Evolutionary conservation across 1,140 invertebrate species (phyloP).

Genomic region (Drosophila ficusphila): DNA sequence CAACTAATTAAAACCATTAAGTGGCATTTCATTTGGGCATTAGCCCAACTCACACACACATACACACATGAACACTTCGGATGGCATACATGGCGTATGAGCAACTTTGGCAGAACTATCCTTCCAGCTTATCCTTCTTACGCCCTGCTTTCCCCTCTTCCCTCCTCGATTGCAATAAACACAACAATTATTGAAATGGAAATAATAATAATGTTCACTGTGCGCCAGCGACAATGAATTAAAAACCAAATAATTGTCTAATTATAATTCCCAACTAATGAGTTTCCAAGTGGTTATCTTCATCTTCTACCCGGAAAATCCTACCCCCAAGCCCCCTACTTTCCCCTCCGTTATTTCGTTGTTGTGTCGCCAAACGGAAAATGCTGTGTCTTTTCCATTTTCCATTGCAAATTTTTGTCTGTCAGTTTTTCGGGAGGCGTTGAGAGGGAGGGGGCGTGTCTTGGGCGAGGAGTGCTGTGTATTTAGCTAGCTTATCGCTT

Average conservation of each 20-base stretch:
- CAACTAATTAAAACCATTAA: slow-evolving; percentile 44
- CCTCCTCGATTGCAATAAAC: slow-evolving; percentile 10
- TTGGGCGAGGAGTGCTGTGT: slow-evolving; percentile 39
- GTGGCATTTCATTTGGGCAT: slow-evolving; percentile 40
- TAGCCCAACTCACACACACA: not conserved
- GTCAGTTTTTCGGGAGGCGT: not conserved
- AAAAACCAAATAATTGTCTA: slow-evolving; percentile 76
- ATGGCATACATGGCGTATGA: slow-evolving; percentile 20
- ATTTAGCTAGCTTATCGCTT: slow-evolving; percentile 77
- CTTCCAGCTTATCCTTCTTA: too few relatives aligned
- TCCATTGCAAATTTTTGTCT: slow-evolving; percentile 50
- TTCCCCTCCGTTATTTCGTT: not conserved
- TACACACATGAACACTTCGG: too few relatives aligned
- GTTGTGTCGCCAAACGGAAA: slow-evolving; percentile 6
- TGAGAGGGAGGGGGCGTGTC: not conserved
- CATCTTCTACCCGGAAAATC: slow-evolving; percentile 33
- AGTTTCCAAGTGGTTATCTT: slow-evolving; percentile 78
- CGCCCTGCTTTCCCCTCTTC: too few relatives aligned
- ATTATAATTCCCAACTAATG: slow-evolving; percentile 77
- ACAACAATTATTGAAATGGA: slow-evolving; percentile 34
- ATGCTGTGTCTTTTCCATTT: slow-evolving; percentile 53
- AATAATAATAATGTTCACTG: slow-evolving; percentile 26
- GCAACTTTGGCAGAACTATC: not conserved
- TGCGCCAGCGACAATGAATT: slow-evolving; percentile 38
- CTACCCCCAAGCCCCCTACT: too few relatives aligned